Conservation (phyloP, 92 coral and sea anemone species). For the Epizoanthus scotinus region DNA sequence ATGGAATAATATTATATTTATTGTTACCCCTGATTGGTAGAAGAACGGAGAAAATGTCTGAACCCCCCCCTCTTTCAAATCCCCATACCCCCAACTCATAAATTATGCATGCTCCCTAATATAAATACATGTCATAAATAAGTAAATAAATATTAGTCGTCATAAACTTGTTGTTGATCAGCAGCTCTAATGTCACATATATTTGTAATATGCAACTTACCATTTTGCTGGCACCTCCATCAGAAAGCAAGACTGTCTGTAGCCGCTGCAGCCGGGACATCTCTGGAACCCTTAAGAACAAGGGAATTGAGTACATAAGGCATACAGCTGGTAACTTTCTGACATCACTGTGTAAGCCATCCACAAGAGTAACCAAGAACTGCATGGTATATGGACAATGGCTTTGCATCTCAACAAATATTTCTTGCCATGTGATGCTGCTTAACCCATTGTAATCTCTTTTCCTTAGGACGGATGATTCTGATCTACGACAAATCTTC, state of each 20-base stretch:
- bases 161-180: too few species aligned
- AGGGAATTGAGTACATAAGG: conserved; percentile 37
- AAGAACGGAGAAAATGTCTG: too few species aligned
- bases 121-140: too few species aligned
- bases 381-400: conserved; percentile 44
- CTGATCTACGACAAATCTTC: conserved; percentile 43
- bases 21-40: too few species aligned
- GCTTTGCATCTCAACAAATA: conserved; percentile 39
- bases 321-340: conserved; percentile 40
- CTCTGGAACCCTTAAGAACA: conserved; percentile 43
- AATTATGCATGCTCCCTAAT: too few species aligned
- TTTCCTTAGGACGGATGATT: conserved; percentile 39
- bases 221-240: conserved; percentile 49
- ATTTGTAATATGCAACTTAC: neutral
- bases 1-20: too few species aligned
- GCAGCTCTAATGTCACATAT: too few species aligned
- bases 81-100: too few species aligned
- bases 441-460: conserved; percentile 41
- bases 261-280: conserved; percentile 41
- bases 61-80: too few species aligned
- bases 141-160: too few species aligned
- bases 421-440: conserved; percentile 39
- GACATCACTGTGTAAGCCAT: conserved; percentile 38
- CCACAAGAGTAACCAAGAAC: conserved; percentile 37
- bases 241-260: conserved; percentile 47